These are phyloP conservation scores for Rhyacichthys aspro DNA, from an alignment of 2,797 vertebrate genomes.

Conservation along the genomic window DNA sequence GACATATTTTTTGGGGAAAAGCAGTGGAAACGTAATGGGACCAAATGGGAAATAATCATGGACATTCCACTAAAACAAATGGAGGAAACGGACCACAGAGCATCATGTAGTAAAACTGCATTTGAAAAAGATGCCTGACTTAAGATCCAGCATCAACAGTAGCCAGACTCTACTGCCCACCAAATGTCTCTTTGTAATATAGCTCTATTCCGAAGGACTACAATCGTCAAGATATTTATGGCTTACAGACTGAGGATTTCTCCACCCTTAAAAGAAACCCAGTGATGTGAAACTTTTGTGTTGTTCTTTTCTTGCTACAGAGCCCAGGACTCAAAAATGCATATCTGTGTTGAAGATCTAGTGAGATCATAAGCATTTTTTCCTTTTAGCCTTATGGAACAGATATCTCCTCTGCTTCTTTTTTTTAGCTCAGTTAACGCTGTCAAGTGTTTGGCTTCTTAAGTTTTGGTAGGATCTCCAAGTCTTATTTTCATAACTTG, in stretches of 20 bases:
- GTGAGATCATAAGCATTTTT: conserved; percentile 74
- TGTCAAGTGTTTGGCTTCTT: conserved; percentile 70
- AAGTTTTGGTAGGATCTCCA: conserved; percentile 54
- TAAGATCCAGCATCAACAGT: conserved; percentile 62
- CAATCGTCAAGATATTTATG: conserved; percentile 70
- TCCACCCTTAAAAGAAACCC: conserved; percentile 55
- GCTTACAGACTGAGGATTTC: conserved; percentile 66
- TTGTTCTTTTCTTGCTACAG: conserved; percentile 61
- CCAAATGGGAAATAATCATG: conserved; percentile 61
- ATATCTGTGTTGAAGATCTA: conserved; percentile 75
- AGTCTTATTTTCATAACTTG: conserved; percentile 62
- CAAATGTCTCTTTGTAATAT: conserved; percentile 75
- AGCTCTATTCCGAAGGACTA: conserved; percentile 68
- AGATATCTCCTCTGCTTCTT: conserved; percentile 56
- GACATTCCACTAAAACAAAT: conserved; percentile 61
- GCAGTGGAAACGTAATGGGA: conserved; percentile 60
- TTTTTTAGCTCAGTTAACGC: conserved; percentile 46
- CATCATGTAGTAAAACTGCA: conserved; percentile 47
- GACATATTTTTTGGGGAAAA: conserved; percentile 52
- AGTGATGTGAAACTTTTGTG: conserved; percentile 76
- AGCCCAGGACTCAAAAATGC: conserved; percentile 65
- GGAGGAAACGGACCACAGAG: conserved; percentile 29
- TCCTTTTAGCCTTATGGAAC: conserved; percentile 74
- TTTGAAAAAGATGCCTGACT: conserved; percentile 59
- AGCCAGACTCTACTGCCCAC: conserved; percentile 68